A percentile compares a stretch with the other conserved stretches of the same genome.
phyloP scores from a whole-genome alignment of 2,113 vertebrate genomes.

The Gadus chalcogrammus region DNA sequence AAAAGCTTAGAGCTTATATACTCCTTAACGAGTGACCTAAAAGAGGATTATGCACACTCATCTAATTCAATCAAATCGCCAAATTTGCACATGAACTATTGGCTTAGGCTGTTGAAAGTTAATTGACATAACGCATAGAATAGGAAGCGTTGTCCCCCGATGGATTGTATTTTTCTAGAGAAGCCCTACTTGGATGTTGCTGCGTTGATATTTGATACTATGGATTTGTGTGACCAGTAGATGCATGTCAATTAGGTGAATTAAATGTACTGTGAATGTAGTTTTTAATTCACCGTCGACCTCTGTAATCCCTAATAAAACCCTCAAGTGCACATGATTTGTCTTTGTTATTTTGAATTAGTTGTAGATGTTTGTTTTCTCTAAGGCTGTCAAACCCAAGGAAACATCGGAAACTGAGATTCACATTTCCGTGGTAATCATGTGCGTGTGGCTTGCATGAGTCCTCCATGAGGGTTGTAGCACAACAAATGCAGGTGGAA shows the following conservation, averaged over 20 bases:
- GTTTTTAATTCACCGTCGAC: slow-evolving; percentile 60
- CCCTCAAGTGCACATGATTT: slow-evolving; percentile 56
- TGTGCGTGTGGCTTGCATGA: slow-evolving; percentile 41
- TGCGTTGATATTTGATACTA: slow-evolving; percentile 32
- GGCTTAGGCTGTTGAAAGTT: no score
- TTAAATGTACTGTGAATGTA: slow-evolving; percentile 66
- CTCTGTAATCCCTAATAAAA: slow-evolving; percentile 71
- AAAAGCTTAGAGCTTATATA: background rate
- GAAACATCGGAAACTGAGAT: no score
- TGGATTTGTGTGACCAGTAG: slow-evolving; percentile 47
- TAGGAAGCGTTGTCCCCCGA: no score
- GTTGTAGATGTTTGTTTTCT: slow-evolving; percentile 29
- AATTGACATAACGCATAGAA: no score
- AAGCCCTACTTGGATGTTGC: slow-evolving; percentile 30
- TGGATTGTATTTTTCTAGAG: slow-evolving; percentile 51
- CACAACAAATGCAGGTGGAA: slow-evolving; percentile 52
- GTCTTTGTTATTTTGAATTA: background rate
- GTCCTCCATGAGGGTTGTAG: slow-evolving; percentile 50
- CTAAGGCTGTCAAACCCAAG: background rate
- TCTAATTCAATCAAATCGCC: no score
- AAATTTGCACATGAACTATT: no score
- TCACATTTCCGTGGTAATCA: no score
- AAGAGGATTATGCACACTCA: background rate
- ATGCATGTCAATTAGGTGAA: slow-evolving; percentile 45
- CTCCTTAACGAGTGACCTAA: background rate